Evolutionary conservation across 2,113 vertebrate genomes (phyloP), one percentile per base, ranked within the genome.

Genomic region (Sinocyclocheilus rhinocerous): DNA sequence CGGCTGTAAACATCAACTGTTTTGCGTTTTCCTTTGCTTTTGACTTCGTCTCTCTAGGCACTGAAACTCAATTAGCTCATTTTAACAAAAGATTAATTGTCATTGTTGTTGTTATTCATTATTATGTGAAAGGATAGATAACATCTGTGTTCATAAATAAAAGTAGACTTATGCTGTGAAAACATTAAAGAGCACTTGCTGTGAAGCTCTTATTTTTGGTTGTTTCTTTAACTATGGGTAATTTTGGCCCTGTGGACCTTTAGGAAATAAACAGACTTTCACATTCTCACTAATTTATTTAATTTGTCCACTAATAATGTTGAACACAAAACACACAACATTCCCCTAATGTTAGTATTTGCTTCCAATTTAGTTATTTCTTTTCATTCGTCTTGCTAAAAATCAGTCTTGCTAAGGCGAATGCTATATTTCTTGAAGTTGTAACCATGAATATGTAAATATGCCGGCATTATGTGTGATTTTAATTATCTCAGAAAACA

Each of bases 91-190:
- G 5, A 61, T 39, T n/a, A 45, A 24, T 63, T 85, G 22, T 65
- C 39, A 76, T 63, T 45, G 78, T 65, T 61, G 10, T 79, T 65
- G 78, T 81, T 42, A 9, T 42, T 79, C 76, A 61, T 42, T 61
- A 42, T 79, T 16, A 16, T 80, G 33, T 39, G 9, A 61, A 79
- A 80, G 1, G 0, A 24, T 80, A 36, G 33, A 80, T 80, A 61
- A 3, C 33, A 63, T 80, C 33, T 42, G 20, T 63, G 77, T 24
- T 80, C 36, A 80, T 61, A n/a, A 80, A 63, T 36, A 57, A 57
- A 75, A 75, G 72, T 48, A 24, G 72, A n/a, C 70, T n/a, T 24
- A 2, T 42, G 22, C 67, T 29, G 33, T 69, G 33, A 18, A 39
- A 73, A 45, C 22, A 73, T 45, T 45, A 45, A 42, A 22, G 70